Evolutionary conservation across 1,140 invertebrate genomes (phyloP).

Genomic region (Bombus picipes): DNA sequence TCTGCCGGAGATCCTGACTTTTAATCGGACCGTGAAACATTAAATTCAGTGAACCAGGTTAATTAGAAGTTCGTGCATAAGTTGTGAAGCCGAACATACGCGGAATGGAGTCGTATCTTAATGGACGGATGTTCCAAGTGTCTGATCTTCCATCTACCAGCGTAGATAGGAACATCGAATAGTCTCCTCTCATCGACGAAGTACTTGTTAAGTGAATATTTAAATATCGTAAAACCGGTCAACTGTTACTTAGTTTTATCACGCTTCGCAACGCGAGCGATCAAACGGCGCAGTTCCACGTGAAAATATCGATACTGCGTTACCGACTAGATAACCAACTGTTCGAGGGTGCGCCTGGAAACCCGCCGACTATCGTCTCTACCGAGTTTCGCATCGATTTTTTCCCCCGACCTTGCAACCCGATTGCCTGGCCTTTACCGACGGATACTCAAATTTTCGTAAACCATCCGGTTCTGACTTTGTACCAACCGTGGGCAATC

Average conservation of each 20-base stretch:
- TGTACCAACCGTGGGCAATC: conserved; percentile 49
- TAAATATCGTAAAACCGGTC: no score
- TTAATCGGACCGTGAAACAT: background rate
- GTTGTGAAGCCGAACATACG: background rate
- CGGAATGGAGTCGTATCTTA: background rate
- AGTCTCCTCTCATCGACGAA: no score
- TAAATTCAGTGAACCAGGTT: conserved; percentile 16
- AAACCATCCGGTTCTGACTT: background rate
- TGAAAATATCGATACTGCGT: conserved; percentile 36
- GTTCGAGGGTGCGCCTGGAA: background rate
- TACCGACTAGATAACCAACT: conserved; percentile 44
- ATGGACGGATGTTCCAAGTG: background rate
- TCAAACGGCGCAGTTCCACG: background rate
- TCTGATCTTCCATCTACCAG: background rate
- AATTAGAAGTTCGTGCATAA: conserved; percentile 23
- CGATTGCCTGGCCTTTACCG: conserved; percentile 48
- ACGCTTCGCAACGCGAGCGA: background rate
- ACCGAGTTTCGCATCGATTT: conserved; percentile 34
- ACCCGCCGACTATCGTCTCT: background rate
- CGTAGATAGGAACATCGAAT: no score
- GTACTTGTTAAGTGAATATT: background rate
- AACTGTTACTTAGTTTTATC: background rate
- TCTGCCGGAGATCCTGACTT: background rate
- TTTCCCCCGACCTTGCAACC: conserved; percentile 5
- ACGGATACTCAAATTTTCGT: conserved; percentile 35